phyloP scores from a whole-genome alignment of 2,113 vertebrate species.

The Ammodytes marinus region DNA sequence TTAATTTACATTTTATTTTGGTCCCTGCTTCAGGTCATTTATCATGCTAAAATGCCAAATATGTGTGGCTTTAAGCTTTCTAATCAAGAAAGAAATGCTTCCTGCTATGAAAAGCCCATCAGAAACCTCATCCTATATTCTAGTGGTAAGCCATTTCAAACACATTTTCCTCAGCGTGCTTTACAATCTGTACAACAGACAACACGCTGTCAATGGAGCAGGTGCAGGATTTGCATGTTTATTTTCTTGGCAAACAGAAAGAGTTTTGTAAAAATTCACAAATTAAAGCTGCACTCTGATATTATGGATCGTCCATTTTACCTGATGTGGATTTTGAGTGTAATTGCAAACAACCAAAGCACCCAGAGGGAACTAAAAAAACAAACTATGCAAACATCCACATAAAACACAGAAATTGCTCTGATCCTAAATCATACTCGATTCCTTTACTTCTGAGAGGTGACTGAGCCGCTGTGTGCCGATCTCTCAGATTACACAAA shows the following conservation, averaged over 20 bases:
- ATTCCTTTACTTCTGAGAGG: neutral
- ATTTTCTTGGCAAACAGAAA: neutral
- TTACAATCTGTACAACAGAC: too few species aligned
- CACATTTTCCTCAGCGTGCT: too few species aligned
- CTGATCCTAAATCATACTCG: neutral
- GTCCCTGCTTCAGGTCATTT: neutral
- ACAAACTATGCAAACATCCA: neutral
- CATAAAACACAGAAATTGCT: neutral
- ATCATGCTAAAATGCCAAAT: neutral
- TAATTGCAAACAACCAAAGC: neutral
- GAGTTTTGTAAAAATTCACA: neutral
- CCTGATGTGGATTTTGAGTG: neutral
- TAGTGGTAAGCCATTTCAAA: too few species aligned
- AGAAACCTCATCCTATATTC: neutral
- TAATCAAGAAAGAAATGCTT: neutral
- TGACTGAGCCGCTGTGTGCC: neutral
- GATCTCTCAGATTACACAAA: conserved; percentile 26
- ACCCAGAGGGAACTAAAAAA: neutral
- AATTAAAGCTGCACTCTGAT: neutral
- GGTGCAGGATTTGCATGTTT: neutral
- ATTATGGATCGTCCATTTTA: neutral
- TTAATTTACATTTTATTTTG: neutral
- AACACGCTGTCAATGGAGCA: neutral
- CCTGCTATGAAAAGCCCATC: neutral
- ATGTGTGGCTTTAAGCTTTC: neutral